Percentiles rank a stretch among this genome's conserved stretches.
These are phyloP conservation scores for Boloria selene DNA, from an alignment of 2,888 invertebrate species.

Conservation along the genomic window DNA sequence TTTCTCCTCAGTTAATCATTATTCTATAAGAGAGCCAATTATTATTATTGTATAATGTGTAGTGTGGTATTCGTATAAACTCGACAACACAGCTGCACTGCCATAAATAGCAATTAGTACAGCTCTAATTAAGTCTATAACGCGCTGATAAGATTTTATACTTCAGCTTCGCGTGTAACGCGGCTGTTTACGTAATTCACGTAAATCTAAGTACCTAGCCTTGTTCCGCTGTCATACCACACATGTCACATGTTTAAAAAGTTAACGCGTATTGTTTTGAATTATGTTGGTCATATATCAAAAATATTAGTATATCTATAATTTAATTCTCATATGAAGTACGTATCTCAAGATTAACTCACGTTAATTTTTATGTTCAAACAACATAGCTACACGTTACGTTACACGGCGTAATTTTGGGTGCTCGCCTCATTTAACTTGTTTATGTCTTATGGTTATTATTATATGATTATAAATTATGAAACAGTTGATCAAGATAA, in stretches of 20 bases:
- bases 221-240: constrained; percentile 32
- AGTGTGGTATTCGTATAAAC: constrained; percentile 37
- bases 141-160: constrained; percentile 71
- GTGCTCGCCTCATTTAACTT: constrained; percentile 65
- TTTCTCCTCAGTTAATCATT: neutral
- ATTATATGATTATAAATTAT: constrained; percentile 66
- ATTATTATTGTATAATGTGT: neutral
- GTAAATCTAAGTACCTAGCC: constrained; percentile 52
- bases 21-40: constrained; percentile 7
- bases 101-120: constrained; percentile 67
- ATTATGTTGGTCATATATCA: neutral
- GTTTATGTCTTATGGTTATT: constrained; percentile 63
- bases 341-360: neutral
- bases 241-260: constrained; percentile 1
- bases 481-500: constrained; percentile 57
- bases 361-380: constrained; percentile 37
- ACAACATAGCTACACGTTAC: constrained; percentile 35
- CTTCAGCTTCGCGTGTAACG: constrained; percentile 59
- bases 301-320: too few species aligned
- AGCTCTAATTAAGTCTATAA: constrained; percentile 67
- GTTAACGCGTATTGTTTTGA: neutral
- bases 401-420: constrained; percentile 56
- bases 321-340: neutral
- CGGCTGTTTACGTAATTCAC: constrained; percentile 51
- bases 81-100: constrained; percentile 52